Evolutionary conservation across 2,797 vertebrate species (phyloP).

Genomic region (Macroramphosus scolopax): DNA sequence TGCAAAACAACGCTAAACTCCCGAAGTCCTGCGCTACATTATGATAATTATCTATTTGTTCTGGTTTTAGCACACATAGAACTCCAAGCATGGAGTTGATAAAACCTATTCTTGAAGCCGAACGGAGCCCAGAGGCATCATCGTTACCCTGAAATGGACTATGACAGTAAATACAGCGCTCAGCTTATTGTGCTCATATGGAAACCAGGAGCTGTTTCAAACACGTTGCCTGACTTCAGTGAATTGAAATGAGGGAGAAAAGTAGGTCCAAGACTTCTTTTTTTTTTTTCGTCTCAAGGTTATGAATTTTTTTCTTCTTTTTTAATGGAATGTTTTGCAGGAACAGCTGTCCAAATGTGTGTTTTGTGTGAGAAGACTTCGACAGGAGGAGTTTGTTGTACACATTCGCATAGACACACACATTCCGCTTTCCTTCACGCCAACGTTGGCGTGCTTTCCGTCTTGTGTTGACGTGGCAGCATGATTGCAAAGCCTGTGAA

Average conservation of each 20-base stretch:
- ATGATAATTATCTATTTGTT: conserved; percentile 1
- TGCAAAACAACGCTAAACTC: neutral
- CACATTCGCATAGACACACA: conserved; percentile 3
- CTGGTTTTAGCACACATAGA: neutral
- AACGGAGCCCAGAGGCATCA: conserved; percentile 6
- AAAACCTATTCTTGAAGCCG: no score
- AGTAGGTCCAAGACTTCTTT: conserved; percentile 27
- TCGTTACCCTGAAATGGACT: conserved; percentile 30
- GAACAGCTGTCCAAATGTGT: conserved; percentile 15
- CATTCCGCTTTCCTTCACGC: conserved; percentile 35
- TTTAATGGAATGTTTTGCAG: conserved; percentile 28
- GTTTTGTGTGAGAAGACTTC: conserved; percentile 8
- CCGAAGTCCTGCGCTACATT: conserved; percentile 10
- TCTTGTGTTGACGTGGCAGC: conserved; percentile 78
- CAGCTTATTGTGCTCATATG: conserved; percentile 23
- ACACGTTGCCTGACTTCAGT: conserved; percentile 33
- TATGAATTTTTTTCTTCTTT: conserved; percentile 32
- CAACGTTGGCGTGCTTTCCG: conserved; percentile 38
- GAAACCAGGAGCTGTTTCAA: conserved; percentile 15
- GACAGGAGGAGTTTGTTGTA: conserved; percentile 24
- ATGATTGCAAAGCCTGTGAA: conserved; percentile 60
- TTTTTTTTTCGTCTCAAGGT: conserved; percentile 23
- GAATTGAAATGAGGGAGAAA: conserved; percentile 29
- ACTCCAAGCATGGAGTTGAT: conserved; percentile 5
- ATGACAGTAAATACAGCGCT: conserved; percentile 24